These are phyloP conservation scores for Anthopleura xanthogrammica DNA, from an alignment of 92 coral and sea anemone genomes.

Conservation along the genomic window DNA sequence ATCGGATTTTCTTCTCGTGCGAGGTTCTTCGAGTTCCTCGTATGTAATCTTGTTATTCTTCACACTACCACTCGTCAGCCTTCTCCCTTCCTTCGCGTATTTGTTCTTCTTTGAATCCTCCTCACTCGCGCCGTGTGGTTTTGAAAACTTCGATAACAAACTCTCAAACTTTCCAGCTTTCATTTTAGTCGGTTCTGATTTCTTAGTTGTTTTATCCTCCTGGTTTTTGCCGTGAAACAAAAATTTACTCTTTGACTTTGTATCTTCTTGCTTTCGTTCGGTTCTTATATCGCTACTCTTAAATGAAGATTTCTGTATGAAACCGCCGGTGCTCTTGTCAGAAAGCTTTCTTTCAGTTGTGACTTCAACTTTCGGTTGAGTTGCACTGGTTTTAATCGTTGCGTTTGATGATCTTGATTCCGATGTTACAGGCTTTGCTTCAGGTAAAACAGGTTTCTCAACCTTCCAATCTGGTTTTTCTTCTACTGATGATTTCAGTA, in stretches of 20 bases:
- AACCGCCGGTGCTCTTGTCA: neutral
- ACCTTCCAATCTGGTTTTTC: neutral
- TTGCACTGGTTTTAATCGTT: neutral
- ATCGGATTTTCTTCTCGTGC: constrained; percentile 3
- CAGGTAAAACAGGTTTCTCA: neutral
- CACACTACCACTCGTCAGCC: neutral
- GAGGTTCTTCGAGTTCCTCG: neutral
- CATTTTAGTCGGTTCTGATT: neutral
- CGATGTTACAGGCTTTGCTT: neutral
- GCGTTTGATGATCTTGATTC: neutral
- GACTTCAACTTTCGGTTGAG: neutral
- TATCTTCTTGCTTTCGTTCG: neutral
- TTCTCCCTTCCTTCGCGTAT: neutral
- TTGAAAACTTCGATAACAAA: constrained; percentile 12
- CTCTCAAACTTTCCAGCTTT: constrained; percentile 6
- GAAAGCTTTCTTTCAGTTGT: neutral
- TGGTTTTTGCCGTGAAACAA: neutral
- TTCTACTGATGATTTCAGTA: neutral
- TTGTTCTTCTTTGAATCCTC: neutral
- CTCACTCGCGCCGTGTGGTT: neutral
- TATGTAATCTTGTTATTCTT: neutral
- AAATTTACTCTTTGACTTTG: neutral
- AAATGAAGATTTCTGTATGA: neutral
- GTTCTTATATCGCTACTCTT: neutral
- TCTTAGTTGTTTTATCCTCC: neutral